Conservation (phyloP, 2,888 invertebrate species). For the Palloptera scutellata region DNA sequence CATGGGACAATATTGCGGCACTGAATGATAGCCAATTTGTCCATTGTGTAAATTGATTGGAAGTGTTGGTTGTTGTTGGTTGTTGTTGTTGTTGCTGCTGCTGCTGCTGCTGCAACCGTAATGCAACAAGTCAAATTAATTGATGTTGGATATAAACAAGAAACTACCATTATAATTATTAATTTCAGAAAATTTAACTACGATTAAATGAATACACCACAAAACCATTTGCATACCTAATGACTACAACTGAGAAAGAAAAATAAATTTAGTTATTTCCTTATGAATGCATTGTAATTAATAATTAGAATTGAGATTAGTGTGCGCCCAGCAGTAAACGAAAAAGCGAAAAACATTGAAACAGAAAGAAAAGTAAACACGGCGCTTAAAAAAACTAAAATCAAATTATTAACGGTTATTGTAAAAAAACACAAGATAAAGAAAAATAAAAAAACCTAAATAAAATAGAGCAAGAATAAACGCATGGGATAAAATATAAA, state of each 20-base stretch:
- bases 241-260: slow-evolving; percentile 25
- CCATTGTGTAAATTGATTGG: slow-evolving; percentile 11
- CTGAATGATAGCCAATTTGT: background rate
- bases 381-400: background rate
- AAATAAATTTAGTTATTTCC: slow-evolving; percentile 24
- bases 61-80: too few relatives aligned
- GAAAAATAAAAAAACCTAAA: slow-evolving; percentile 6
- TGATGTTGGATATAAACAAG: background rate
- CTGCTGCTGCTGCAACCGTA: background rate
- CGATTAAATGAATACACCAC: background rate
- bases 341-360: slow-evolving; percentile 14
- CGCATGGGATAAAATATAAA: too few relatives aligned
- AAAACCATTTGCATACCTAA: background rate
- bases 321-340: background rate
- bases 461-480: background rate
- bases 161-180: slow-evolving; percentile 13
- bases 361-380: background rate
- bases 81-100: too few relatives aligned
- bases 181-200: slow-evolving; percentile 7
- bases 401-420: slow-evolving; percentile 27
- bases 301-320: background rate
- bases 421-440: slow-evolving; percentile 20
- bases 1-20: slow-evolving; percentile 10
- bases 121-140: background rate
- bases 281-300: background rate